Percentiles rank a stretch among this genome's conserved stretches.
Conservation (phyloP, 2,888 invertebrate genomes). For the Andrena fulva region DNA sequence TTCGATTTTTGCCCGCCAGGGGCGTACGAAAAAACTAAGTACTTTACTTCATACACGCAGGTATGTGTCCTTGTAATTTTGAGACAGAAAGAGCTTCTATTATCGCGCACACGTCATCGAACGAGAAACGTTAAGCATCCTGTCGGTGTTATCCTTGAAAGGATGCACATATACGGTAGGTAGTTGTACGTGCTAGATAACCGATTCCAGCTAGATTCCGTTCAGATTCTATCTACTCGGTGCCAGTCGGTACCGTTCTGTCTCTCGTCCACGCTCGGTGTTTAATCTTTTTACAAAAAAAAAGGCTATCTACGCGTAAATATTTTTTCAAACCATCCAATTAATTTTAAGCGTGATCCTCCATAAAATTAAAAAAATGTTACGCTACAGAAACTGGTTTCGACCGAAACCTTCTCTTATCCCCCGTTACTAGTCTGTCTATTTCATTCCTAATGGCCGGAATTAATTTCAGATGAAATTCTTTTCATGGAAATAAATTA, state of each 20-base stretch:
- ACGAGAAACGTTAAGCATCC: conserved; percentile 58
- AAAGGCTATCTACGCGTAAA: background rate
- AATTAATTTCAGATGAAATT: no score
- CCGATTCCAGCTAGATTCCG: conserved; percentile 54
- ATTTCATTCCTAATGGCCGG: no score
- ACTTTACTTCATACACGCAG: background rate
- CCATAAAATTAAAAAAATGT: no score
- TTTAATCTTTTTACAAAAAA: background rate
- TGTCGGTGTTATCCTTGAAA: conserved; percentile 61
- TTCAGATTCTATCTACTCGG: conserved; percentile 50
- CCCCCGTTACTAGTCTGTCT: no score
- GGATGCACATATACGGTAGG: conserved; percentile 59
- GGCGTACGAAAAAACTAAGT: background rate
- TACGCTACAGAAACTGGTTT: no score
- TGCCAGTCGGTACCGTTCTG: conserved; percentile 61
- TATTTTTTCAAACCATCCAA: no score
- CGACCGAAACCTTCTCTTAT: no score
- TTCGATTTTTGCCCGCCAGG: background rate
- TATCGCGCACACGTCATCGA: conserved; percentile 47
- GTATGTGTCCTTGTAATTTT: conserved; percentile 26
- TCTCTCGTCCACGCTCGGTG: conserved; percentile 22
- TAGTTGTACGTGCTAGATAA: conserved; percentile 52
- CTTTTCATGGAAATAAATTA: no score
- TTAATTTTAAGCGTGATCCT: background rate
- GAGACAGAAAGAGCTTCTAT: conserved; percentile 32